Conservation (phyloP, 2,797 vertebrate genomes). For the Lutjanus campechanus region DNA sequence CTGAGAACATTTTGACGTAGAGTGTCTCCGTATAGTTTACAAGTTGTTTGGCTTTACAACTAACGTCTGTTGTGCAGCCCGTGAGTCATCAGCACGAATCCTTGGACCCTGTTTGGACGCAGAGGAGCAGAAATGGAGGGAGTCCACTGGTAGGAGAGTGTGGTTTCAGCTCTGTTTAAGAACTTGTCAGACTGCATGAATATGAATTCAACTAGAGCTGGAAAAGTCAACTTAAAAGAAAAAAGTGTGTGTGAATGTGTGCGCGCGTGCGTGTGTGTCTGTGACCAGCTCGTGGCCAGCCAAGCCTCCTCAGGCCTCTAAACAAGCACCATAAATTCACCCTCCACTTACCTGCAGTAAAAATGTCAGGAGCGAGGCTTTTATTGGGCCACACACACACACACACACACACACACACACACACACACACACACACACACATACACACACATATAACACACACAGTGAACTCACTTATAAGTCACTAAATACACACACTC, state of each 20-base stretch:
- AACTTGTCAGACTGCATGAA: conserved; percentile 45
- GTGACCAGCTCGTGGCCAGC: conserved; percentile 56
- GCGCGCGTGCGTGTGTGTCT: conserved; percentile 42
- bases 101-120: neutral
- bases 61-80: neutral
- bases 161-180: conserved; percentile 26
- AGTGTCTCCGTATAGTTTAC: conserved; percentile 15
- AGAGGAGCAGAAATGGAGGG: conserved; percentile 1
- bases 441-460: conserved; percentile 4
- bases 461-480: conserved; percentile 32
- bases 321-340: conserved; percentile 80
- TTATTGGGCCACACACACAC: conserved; percentile 81
- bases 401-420: conserved; percentile 35
- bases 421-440: conserved; percentile 19
- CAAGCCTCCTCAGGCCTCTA: conserved; percentile 70
- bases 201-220: conserved; percentile 37
- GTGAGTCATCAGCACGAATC: conserved; percentile 17
- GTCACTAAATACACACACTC: conserved; percentile 47
- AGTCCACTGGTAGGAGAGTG: conserved; percentile 1
- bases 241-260: conserved; percentile 18
- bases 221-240: conserved; percentile 42
- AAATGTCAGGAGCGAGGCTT: conserved; percentile 78
- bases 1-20: conserved; percentile 11
- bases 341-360: conserved; percentile 82
- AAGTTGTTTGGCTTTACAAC: neutral